phyloP scores from a whole-genome alignment of 2,888 invertebrate genomes.

The Drosophila histrio region DNA sequence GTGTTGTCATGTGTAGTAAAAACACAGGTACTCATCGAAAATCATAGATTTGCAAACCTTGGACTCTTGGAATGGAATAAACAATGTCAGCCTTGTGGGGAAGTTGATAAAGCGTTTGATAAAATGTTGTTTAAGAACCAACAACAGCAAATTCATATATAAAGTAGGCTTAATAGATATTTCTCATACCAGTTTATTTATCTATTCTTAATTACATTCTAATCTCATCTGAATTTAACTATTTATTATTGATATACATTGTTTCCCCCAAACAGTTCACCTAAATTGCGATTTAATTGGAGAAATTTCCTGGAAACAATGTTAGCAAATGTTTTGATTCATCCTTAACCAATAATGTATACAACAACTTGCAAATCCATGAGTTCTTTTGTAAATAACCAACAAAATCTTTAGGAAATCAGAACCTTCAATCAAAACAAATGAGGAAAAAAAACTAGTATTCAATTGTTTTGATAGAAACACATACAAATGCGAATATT shows the following conservation, averaged over 20 bases:
- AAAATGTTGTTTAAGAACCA: not conserved
- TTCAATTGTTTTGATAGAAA: slow-evolving; percentile 26
- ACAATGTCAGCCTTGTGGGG: slow-evolving; percentile 1
- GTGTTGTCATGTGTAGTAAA: slow-evolving; percentile 10
- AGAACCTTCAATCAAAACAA: slow-evolving; percentile 1
- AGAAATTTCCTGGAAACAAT: not conserved
- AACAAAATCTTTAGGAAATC: not conserved
- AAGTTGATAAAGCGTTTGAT: slow-evolving; percentile 3
- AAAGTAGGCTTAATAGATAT: not conserved
- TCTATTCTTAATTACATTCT: not conserved
- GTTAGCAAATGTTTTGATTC: not conserved
- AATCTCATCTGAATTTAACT: not conserved
- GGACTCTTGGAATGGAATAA: slow-evolving; percentile 7
- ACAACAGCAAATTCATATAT: not conserved
- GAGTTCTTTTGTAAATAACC: not conserved
- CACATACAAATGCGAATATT: slow-evolving; percentile 12
- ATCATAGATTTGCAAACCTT: slow-evolving; percentile 16
- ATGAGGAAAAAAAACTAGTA: not conserved
- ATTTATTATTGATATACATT: slow-evolving; percentile 17
- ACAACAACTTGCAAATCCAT: not conserved
- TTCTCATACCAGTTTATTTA: not conserved
- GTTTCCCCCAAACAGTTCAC: not conserved
- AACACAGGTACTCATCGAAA: not conserved
- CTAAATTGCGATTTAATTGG: not conserved
- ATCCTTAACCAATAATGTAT: not conserved